A percentile compares a stretch with the other conserved stretches of the same genome.
Conservation (phyloP, 1,140 invertebrate species). For the Atta texana region DNA sequence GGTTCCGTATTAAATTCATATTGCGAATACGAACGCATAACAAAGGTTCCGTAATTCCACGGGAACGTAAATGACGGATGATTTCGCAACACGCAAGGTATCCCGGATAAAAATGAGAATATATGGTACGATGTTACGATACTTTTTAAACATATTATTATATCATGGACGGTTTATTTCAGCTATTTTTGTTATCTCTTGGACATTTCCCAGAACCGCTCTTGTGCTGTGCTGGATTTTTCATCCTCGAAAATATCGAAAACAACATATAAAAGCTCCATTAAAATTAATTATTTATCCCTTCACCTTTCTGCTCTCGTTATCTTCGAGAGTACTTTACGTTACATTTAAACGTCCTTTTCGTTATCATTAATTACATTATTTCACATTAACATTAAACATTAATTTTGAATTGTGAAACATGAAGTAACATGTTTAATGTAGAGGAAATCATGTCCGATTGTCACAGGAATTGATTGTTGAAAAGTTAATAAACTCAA, state of each 20-base stretch:
- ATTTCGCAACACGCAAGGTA: constrained; percentile 47
- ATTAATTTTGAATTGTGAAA: no score
- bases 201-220: constrained; percentile 35
- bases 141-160: constrained; percentile 43
- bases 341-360: background rate
- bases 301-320: background rate
- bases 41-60: constrained; percentile 37
- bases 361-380: background rate
- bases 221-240: background rate
- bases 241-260: background rate
- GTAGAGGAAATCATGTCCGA: no score
- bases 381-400: background rate
- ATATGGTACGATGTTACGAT: constrained; percentile 8
- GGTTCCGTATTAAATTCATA: constrained; percentile 55
- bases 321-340: background rate
- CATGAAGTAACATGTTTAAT: no score
- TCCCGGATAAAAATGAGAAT: constrained; percentile 32
- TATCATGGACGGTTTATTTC: constrained; percentile 5
- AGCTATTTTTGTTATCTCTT: constrained; percentile 32
- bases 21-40: constrained; percentile 58
- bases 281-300: constrained; percentile 20
- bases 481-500: no score
- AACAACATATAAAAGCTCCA: background rate
- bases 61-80: constrained; percentile 56
- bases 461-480: no score